Conservation (phyloP, 2,113 vertebrate species). For the Ciconia boyciana region DNA sequence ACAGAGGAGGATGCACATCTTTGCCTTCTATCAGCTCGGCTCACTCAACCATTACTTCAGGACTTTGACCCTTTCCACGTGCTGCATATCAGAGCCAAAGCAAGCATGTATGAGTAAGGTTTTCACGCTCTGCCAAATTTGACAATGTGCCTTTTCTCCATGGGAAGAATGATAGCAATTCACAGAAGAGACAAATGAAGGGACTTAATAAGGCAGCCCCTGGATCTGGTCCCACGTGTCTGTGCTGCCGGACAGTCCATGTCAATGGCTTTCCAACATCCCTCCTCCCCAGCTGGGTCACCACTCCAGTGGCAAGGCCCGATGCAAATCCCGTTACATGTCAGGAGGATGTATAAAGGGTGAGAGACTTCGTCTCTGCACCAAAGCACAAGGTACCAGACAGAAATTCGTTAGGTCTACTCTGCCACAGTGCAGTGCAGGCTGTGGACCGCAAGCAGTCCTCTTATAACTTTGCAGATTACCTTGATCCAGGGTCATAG, state of each 20-base stretch:
- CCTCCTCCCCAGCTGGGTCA: not conserved
- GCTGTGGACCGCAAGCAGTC: not conserved
- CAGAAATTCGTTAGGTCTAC: not conserved
- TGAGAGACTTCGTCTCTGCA: not conserved
- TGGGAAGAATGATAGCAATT: not conserved
- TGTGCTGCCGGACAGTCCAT: fast-evolving
- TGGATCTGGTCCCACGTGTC: fast-evolving
- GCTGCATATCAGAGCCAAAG: not conserved
- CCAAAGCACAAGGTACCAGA: fast-evolving
- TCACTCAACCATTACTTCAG: not conserved
- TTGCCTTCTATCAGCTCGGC: not conserved
- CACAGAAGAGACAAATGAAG: not conserved
- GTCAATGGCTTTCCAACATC: not conserved
- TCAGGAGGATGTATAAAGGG: not conserved
- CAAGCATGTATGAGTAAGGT: not conserved
- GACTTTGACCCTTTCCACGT: not conserved
- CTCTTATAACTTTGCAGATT: not conserved
- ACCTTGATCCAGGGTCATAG: not conserved
- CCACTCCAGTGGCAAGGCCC: not conserved
- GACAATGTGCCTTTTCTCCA: not conserved
- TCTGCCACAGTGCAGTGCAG: fast-evolving
- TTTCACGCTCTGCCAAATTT: not conserved
- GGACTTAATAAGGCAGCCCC: not conserved
- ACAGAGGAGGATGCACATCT: not conserved
- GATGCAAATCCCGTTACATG: not conserved